Conservation (phyloP, 1,140 invertebrate species). For the Macrocentrus cingulum region DNA sequence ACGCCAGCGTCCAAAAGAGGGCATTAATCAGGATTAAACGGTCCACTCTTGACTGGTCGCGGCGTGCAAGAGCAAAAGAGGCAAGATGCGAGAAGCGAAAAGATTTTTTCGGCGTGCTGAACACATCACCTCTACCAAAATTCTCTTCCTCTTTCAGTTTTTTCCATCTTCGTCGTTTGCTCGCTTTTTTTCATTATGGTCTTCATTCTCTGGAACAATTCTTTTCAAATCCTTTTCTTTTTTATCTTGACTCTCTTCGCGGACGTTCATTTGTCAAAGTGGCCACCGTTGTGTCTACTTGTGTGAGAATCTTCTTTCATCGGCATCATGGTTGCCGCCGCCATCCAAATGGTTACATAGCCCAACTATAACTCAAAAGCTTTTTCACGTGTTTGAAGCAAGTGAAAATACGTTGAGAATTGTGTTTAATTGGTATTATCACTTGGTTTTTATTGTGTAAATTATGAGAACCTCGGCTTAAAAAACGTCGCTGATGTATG, state of each 20-base stretch:
- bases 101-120: conserved; percentile 10
- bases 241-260: not conserved
- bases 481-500: no score
- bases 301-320: conserved; percentile 12
- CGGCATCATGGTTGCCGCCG: conserved; percentile 4
- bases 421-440: no score
- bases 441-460: no score
- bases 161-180: not conserved
- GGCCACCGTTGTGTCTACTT: conserved; percentile 10
- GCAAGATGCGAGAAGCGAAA: no score
- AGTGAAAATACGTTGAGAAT: conserved; percentile 17
- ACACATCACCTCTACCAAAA: conserved; percentile 11
- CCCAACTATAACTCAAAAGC: no score
- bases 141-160: conserved; percentile 1
- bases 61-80: not conserved
- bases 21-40: conserved; percentile 59
- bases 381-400: conserved; percentile 3
- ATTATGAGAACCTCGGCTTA: no score
- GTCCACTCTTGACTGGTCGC: conserved; percentile 17
- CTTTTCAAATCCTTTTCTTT: not conserved
- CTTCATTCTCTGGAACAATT: conserved; percentile 8
- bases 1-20: conserved; percentile 47
- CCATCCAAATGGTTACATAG: no score
- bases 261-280: conserved; percentile 21
- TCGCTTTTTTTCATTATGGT: not conserved